phyloP scores from a whole-genome alignment of 2,113 vertebrate genomes.

The Amphiprion ocellaris region DNA sequence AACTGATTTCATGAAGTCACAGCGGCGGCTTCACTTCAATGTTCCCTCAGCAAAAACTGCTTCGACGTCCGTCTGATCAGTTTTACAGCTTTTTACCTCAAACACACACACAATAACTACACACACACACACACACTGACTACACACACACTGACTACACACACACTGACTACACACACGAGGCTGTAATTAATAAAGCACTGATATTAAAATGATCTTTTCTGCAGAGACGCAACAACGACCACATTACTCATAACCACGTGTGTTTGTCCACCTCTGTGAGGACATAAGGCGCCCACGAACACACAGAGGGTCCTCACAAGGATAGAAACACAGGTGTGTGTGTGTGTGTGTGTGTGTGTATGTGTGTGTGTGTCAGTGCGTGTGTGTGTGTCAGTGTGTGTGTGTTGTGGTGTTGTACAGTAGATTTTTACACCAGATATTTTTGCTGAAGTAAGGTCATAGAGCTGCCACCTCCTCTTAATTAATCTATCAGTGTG shows the following conservation, averaged over 20 bases:
- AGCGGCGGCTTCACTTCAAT: slow-evolving; percentile 20
- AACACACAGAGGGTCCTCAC: neutral
- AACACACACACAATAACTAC: neutral
- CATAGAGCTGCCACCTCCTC: slow-evolving; percentile 18
- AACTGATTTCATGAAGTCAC: slow-evolving; percentile 28
- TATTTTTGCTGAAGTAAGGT: slow-evolving; percentile 39
- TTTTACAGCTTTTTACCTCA: slow-evolving; percentile 46
- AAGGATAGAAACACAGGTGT: neutral
- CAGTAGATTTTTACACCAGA: neutral
- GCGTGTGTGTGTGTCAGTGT: slow-evolving; percentile 1
- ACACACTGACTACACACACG: neutral
- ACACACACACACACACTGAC: slow-evolving; percentile 10
- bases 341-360: slow-evolving; percentile 10
- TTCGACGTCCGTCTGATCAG: neutral
- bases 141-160: neutral
- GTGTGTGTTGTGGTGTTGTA: neutral
- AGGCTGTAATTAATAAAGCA: no score
- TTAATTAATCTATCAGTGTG: slow-evolving; percentile 18
- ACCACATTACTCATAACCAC: no score
- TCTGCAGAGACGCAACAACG: no score
- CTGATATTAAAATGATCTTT: no score
- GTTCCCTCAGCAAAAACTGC: slow-evolving; percentile 46
- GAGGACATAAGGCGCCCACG: no score
- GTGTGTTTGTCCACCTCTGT: no score
- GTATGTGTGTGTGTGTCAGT: neutral